Evolutionary conservation across 1,140 invertebrate species (phyloP).

Genomic region (Cydia pomonella): DNA sequence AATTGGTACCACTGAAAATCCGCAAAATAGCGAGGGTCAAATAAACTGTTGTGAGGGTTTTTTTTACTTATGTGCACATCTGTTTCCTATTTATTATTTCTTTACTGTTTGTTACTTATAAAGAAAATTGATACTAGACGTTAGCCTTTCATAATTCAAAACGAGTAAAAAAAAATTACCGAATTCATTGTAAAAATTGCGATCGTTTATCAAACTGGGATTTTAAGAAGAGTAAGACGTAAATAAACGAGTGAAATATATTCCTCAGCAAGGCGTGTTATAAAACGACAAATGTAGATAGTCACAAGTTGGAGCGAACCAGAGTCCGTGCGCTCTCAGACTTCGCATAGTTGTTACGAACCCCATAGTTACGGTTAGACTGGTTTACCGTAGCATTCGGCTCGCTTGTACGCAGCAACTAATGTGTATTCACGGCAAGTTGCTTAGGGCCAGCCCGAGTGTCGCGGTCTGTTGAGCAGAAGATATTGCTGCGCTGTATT

Average conservation of each 20-base stretch:
- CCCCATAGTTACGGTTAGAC: background rate
- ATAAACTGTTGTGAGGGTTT: no score
- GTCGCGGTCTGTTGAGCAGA: conserved; percentile 9
- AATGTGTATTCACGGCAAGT: background rate
- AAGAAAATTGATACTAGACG: no score
- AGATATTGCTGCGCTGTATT: conserved; percentile 7
- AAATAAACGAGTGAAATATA: conserved; percentile 9
- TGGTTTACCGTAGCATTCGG: background rate
- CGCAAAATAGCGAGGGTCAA: no score
- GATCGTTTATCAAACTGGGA: conserved; percentile 7
- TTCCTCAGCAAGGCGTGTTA: background rate
- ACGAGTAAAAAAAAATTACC: background rate
- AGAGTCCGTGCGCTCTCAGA: background rate
- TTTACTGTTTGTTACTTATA: no score
- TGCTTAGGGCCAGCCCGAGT: conserved; percentile 4
- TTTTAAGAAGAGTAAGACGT: background rate
- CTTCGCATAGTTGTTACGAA: background rate
- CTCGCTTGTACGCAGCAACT: background rate
- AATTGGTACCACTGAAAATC: no score
- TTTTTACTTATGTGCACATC: background rate
- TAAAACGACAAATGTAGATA: background rate
- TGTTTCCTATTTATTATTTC: background rate
- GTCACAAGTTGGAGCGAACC: background rate
- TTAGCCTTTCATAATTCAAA: background rate
- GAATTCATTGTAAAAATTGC: background rate